A percentile compares a stretch with the other conserved stretches of the same genome.
Evolutionary conservation across 2,888 invertebrate species (phyloP).

Genomic region (Stenoptilia bipunctidactyla): DNA sequence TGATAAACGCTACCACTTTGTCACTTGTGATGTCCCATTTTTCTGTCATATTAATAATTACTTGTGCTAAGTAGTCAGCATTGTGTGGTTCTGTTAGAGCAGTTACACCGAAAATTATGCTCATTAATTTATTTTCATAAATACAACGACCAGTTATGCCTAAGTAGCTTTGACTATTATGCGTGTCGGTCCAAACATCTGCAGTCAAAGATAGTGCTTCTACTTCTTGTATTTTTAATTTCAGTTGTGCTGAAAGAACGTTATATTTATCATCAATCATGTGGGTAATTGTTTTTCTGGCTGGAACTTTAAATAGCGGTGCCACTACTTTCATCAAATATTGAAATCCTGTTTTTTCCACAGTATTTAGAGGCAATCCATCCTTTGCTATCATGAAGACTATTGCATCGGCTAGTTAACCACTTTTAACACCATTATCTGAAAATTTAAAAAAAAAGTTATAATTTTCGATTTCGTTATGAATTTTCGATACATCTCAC

Average conservation of each 20-base stretch:
- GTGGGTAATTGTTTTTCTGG: constrained; percentile 12
- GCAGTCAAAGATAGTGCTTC: constrained; percentile 13
- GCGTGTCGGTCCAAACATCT: constrained; percentile 16
- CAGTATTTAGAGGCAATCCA: constrained; percentile 14
- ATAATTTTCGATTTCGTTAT: too few relatives aligned
- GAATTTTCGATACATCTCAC: constrained; percentile 7
- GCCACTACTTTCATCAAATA: constrained; percentile 12
- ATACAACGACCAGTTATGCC: too few relatives aligned
- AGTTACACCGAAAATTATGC: too few relatives aligned
- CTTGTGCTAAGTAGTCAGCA: too few relatives aligned
- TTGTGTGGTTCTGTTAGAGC: too few relatives aligned
- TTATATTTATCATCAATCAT: constrained; percentile 16
- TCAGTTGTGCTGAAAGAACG: constrained; percentile 12
- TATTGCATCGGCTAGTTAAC: constrained; percentile 15
- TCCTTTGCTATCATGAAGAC: constrained; percentile 15
- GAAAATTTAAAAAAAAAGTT: constrained; percentile 9
- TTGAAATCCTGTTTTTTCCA: constrained; percentile 15
- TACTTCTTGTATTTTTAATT: constrained; percentile 13
- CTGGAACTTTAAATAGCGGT: constrained; percentile 6
- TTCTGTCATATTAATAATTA: too few relatives aligned
- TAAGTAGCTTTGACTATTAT: constrained; percentile 14
- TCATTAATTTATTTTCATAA: too few relatives aligned
- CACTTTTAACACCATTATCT: constrained; percentile 13
- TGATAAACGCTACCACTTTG: too few relatives aligned
- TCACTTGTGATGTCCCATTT: too few relatives aligned